Conservation (phyloP, 2,888 invertebrate species). For the Rhorus exstirpatorius region DNA sequence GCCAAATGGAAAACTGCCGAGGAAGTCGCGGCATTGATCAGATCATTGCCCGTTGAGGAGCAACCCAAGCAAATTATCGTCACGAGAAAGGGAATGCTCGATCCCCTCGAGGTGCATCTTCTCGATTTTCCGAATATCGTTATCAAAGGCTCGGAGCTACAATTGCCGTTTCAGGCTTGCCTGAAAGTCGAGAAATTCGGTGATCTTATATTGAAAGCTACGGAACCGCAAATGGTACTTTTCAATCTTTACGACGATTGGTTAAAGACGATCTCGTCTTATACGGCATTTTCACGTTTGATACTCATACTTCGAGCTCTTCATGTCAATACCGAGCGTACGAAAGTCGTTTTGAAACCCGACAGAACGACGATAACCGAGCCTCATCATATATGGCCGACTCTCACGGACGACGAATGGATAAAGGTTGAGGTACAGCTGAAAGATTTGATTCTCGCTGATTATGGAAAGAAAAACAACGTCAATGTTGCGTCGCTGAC, state of each 20-base stretch:
- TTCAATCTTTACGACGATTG: conserved; percentile 99
- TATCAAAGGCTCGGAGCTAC: conserved; percentile 99
- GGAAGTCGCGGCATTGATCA: conserved; percentile 99
- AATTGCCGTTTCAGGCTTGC: conserved; percentile 99
- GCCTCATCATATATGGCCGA: conserved; percentile 99
- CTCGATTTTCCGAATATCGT: conserved; percentile 99
- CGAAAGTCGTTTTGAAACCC: conserved; percentile 99
- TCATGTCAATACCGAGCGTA: conserved; percentile 99
- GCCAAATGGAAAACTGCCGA: conserved; percentile 99
- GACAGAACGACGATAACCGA: conserved; percentile 99
- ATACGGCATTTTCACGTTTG: conserved; percentile 99
- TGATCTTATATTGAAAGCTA: conserved; percentile 99
- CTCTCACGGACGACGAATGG: conserved; percentile 99
- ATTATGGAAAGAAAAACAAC: conserved; percentile 99
- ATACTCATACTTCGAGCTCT: conserved; percentile 98
- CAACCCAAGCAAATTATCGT: conserved; percentile 99
- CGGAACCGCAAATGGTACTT: conserved; percentile 99
- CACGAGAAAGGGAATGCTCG: conserved; percentile 99
- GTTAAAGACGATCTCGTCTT: conserved; percentile 99
- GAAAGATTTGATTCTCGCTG: conserved; percentile 99
- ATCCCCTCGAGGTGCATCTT: conserved; percentile 99
- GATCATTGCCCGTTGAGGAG: conserved; percentile 99
- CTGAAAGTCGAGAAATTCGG: conserved; percentile 99
- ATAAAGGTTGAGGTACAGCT: conserved; percentile 99
- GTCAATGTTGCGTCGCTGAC: conserved; percentile 99